A percentile compares a stretch with the other conserved stretches of the same genome.
These are phyloP conservation scores for Thunnus thynnus DNA, from an alignment of 2,113 vertebrate genomes.

Conservation along the genomic window DNA sequence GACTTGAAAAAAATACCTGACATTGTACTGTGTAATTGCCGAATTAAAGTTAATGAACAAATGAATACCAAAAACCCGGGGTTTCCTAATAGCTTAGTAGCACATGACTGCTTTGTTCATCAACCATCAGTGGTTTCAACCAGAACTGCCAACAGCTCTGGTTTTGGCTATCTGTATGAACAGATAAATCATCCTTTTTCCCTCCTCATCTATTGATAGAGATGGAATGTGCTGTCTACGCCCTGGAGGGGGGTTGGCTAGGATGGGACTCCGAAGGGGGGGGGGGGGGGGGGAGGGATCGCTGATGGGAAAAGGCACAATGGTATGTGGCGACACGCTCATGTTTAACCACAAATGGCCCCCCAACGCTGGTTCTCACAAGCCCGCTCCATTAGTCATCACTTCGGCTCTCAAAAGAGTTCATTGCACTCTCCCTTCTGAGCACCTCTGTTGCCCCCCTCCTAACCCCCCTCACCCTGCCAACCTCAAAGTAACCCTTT, in stretches of 20 bases:
- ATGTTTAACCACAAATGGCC: slow-evolving; percentile 80
- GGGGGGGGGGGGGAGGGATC: slow-evolving; percentile 12
- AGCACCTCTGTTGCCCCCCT: slow-evolving; percentile 54
- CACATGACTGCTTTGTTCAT: slow-evolving; percentile 22
- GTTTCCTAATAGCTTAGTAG: slow-evolving; percentile 30
- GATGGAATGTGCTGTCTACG: slow-evolving; percentile 73
- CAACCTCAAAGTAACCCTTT: slow-evolving; percentile 62
- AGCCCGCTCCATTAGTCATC: slow-evolving; percentile 84
- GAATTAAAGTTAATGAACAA: background rate
- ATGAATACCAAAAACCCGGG: background rate
- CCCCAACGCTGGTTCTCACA: slow-evolving; percentile 85
- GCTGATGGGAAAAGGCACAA: slow-evolving; percentile 83
- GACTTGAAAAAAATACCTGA: background rate
- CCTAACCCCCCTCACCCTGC: slow-evolving; percentile 14
- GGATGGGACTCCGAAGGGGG: slow-evolving; percentile 29
- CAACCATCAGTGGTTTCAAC: slow-evolving; percentile 20
- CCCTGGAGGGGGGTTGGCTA: slow-evolving; percentile 67
- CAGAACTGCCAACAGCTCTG: slow-evolving; percentile 44
- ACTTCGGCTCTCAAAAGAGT: slow-evolving; percentile 67
- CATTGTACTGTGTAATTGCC: background rate
- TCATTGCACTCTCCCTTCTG: slow-evolving; percentile 63
- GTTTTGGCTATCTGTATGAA: slow-evolving; percentile 49
- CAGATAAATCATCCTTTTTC: slow-evolving; percentile 47
- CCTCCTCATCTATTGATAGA: slow-evolving; percentile 71
- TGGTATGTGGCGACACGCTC: slow-evolving; percentile 83